Percentiles rank a stretch among this genome's conserved stretches.
Evolutionary conservation across 2,113 vertebrate genomes (phyloP).

Genomic region (Ahaetulla prasina): DNA sequence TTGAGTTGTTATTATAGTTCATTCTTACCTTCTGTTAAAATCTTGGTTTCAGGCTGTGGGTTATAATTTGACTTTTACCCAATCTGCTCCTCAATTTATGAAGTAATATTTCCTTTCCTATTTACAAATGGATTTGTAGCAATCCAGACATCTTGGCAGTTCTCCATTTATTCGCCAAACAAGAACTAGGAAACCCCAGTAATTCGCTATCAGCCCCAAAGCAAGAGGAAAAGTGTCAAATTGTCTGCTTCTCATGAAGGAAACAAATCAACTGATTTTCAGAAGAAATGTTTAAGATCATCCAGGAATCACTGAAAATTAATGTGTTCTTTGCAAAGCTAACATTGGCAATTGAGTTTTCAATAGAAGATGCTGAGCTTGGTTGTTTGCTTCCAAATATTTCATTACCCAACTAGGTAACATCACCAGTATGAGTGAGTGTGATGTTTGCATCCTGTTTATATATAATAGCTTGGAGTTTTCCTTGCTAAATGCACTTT

Average conservation of each 20-base stretch:
- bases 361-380: not conserved
- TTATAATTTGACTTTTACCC: conserved; percentile 37
- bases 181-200: not conserved
- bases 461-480: not conserved
- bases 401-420: not conserved
- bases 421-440: not conserved
- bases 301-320: not conserved
- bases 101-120: conserved; percentile 46
- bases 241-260: not conserved
- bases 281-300: conserved; percentile 9
- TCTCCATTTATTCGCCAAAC: conserved; percentile 21
- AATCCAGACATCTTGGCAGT: conserved; percentile 25
- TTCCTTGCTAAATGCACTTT: not conserved
- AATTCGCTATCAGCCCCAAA: not conserved
- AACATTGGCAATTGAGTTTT: not conserved
- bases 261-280: not conserved
- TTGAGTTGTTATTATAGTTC: conserved; percentile 34
- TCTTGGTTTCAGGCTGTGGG: conserved; percentile 46
- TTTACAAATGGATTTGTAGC: conserved; percentile 29
- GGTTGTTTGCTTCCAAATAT: not conserved
- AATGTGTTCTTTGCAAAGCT: not conserved
- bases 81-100: conserved; percentile 50
- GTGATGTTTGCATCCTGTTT: not conserved
- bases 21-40: conserved; percentile 55
- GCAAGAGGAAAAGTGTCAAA: fast-evolving